Base-by-base conservation (phyloP, 2,888 invertebrate genomes). In the Steromphala cineraria region DNA sequence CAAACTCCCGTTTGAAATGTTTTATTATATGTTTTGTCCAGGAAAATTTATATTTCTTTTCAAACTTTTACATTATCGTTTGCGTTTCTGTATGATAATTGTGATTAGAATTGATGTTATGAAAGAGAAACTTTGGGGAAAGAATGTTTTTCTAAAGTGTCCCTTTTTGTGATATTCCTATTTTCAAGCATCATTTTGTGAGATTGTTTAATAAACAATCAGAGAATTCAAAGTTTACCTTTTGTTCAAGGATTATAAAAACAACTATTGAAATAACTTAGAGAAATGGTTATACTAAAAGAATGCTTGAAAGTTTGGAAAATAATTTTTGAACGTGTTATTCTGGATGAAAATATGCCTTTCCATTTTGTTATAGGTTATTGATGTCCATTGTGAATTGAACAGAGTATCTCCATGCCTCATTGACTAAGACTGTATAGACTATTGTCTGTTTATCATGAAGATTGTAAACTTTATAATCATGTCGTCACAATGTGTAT, bases 331-430 rank as follows among this genome's bases (percentile, higher is more conserved):
- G 46, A 8, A 46, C 5, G 36, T 36, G 46, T 21, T 62, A 24
- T 62, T 62, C 62, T 62, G 62, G 62, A 62, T 62, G 62, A 62
- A 62, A 62, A 62, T 62, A 24, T 62, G 62, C n/a, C 62, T 62
- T 62, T 62, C 62, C 62, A 62, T 62, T 62, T 46, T 62, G 28
- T 62, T 62, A 62, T 62, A 62, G 62, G 62, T 62, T 62, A 28
- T 62, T 62, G 62, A 24, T 62, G 62, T 62, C 62, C 62, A 62
- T 28, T 62, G 62, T 62, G 62, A 62, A 28, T 62, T 62, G 62
- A 62, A 62, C 62, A 24, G 62, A 62, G 24, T 62, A 28, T 62
- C 62, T 46, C 62, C 62, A 62, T 62, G 62, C 62, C 28, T 28
- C 62, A 62, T 62, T 15, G 62, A 62, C 28, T 62, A 28, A 62